phyloP scores from a whole-genome alignment of 1,140 invertebrate genomes.

The Aphelenchoides besseyi region DNA sequence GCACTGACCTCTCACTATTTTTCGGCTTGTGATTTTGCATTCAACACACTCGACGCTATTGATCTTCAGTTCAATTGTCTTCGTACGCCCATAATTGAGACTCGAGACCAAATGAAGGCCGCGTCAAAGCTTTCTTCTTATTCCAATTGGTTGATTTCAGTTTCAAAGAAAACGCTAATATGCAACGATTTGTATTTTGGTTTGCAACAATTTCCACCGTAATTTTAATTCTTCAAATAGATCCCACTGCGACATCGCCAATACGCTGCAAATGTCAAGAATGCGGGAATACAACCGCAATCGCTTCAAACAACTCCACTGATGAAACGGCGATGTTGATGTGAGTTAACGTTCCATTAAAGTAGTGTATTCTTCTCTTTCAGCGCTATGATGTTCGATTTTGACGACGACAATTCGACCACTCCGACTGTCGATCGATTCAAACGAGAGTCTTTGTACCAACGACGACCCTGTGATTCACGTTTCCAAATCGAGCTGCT shows the following conservation, averaged over 20 bases:
- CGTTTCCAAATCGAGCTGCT: slow-evolving; percentile 39
- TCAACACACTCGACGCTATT: no score
- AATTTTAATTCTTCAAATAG: no score
- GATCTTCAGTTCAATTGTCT: no score
- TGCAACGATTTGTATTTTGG: no score
- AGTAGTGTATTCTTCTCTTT: background rate
- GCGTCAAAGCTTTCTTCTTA: no score
- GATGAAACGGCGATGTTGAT: background rate
- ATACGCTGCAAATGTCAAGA: background rate
- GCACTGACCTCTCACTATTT: no score
- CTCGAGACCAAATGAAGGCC: no score
- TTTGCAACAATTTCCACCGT: no score
- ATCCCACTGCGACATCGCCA: background rate
- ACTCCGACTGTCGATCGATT: background rate
- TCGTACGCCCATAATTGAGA: no score
- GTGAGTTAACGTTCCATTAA: slow-evolving; percentile 9
- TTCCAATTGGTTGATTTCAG: no score
- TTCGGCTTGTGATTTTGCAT: no score
- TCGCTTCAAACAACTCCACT: background rate
- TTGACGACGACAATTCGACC: background rate
- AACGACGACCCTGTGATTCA: background rate
- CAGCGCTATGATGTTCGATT: background rate
- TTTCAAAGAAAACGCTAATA: no score
- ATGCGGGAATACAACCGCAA: background rate
- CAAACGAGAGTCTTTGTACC: slow-evolving; percentile 11